Percentiles rank a stretch among this genome's conserved stretches.
These are phyloP conservation scores for Lithodes maja DNA, from an alignment of 2,888 invertebrate species.

Conservation along the genomic window DNA sequence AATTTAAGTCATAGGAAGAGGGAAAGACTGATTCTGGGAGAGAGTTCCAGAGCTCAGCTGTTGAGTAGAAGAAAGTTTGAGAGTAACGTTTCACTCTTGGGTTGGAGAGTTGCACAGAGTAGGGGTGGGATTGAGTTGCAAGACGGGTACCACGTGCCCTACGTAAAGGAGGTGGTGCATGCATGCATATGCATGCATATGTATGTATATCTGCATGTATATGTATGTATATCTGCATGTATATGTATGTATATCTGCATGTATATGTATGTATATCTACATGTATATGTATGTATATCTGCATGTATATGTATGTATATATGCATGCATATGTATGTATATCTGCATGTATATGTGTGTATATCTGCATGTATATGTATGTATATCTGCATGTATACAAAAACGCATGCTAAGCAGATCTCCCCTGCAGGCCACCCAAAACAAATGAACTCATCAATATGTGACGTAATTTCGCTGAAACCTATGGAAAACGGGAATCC, in stretches of 20 bases:
- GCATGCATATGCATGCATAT: conserved; percentile 37
- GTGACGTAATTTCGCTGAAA: too few species aligned
- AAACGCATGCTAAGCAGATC: background rate
- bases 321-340: conserved; percentile 58
- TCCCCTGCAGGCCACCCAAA: too few species aligned
- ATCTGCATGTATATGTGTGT: conserved; percentile 49
- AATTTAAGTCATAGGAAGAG: too few species aligned
- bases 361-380: conserved; percentile 38
- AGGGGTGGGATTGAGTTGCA: too few species aligned
- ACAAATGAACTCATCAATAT: too few species aligned
- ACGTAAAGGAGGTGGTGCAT: conserved; percentile 30
- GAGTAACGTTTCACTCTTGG: too few species aligned
- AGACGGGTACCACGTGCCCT: too few species aligned
- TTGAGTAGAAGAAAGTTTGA: too few species aligned
- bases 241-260: conserved; percentile 42
- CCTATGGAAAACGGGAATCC: too few species aligned
- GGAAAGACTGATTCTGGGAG: too few species aligned
- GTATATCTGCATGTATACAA: conserved; percentile 25
- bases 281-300: conserved; percentile 47
- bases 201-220: conserved; percentile 46
- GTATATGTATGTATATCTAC: conserved; percentile 43
- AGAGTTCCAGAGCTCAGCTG: too few species aligned
- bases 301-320: conserved; percentile 55
- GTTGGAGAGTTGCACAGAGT: too few species aligned
- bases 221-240: conserved; percentile 35